phyloP scores from a whole-genome alignment of 2,113 vertebrate genomes.

The Epinephelus cyanopodus region DNA sequence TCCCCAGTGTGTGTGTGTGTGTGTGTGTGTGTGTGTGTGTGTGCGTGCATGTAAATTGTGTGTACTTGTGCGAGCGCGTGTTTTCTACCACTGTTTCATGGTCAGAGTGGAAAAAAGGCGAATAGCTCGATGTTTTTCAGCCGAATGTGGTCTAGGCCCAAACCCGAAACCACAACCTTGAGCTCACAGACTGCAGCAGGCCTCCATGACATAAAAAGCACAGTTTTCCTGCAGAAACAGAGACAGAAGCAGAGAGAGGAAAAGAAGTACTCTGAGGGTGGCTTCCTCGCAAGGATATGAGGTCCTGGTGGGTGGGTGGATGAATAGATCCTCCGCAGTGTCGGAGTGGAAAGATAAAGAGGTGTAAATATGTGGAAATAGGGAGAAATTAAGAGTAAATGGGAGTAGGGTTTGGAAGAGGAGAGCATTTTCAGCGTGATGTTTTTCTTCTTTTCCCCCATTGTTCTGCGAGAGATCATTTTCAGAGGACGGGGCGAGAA shows the following conservation, averaged over 20 bases:
- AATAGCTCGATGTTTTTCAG: conserved; percentile 84
- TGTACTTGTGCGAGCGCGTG: conserved; percentile 16
- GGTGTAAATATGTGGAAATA: conserved; percentile 15
- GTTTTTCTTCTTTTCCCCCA: conserved; percentile 19
- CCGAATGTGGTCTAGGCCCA: conserved; percentile 80
- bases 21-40: conserved; percentile 5
- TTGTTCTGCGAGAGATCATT: conserved; percentile 28
- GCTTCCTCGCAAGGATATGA: conserved; percentile 48
- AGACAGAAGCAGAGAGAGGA: conserved; percentile 51
- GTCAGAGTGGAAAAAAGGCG: conserved; percentile 77
- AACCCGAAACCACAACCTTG: conserved; percentile 86
- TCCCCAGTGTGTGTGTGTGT: conserved; percentile 24
- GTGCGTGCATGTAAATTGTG: background rate
- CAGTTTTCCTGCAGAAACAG: conserved; percentile 65
- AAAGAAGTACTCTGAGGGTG: conserved; percentile 56
- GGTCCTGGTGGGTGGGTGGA: conserved; percentile 51
- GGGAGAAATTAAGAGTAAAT: background rate
- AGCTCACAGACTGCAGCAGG: conserved; percentile 80
- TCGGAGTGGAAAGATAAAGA: conserved; percentile 21
- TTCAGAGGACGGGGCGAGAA: conserved; percentile 36
- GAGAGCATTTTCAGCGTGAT: conserved; percentile 1
- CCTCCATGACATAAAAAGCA: conserved; percentile 79
- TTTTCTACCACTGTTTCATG: conserved; percentile 76
- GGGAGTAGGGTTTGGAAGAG: background rate
- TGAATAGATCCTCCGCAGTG: conserved; percentile 21